These are phyloP conservation scores for Delichon dasypus DNA, from an alignment of 2,797 vertebrate genomes.

Conservation along the genomic window DNA sequence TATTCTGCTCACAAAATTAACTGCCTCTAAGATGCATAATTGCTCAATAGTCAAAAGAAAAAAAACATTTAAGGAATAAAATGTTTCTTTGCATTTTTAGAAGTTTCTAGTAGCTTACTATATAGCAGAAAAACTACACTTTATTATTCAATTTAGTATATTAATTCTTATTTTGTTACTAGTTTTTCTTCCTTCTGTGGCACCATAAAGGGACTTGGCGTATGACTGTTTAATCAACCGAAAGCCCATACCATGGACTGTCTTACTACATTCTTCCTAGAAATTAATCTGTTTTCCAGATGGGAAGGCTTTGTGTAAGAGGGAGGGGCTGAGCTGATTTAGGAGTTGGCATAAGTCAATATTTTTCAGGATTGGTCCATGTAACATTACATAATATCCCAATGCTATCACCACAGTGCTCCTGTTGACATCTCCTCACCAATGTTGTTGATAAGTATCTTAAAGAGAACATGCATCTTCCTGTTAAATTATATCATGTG, in stretches of 20 bases:
- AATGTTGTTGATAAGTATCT: background rate
- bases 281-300: background rate
- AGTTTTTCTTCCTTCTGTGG: background rate
- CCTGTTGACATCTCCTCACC: background rate
- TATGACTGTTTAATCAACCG: background rate
- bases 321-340: background rate
- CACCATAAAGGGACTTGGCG: background rate
- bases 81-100: background rate
- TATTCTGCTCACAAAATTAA: conserved; percentile 59
- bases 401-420: background rate
- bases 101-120: background rate
- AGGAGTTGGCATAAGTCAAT: background rate
- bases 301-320: background rate
- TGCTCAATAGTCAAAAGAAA: conserved; percentile 13
- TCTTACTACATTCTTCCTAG: background rate
- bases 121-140: background rate
- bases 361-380: background rate
- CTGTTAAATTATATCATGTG: conserved; percentile 6
- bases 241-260: background rate
- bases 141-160: background rate
- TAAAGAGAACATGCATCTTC: background rate
- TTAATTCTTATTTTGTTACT: background rate
- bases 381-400: background rate
- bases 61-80: background rate
- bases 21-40: conserved; percentile 34